Evolutionary conservation across 2,113 vertebrate genomes (phyloP).

Genomic region (sheep (Ovis aries)): ARS-UI_Ramb_v3.0 NC_056057.1:41484001-41484500

Average conservation of each 20-base stretch:
- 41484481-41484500: background rate
- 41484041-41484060: background rate
- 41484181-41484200: background rate
- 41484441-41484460: background rate
- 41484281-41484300: background rate
- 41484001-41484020: background rate
- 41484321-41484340: background rate
- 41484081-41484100: background rate
- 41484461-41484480: background rate
- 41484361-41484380: background rate
- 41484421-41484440: background rate
- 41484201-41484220: background rate
- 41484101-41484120: background rate
- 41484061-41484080: rapidly evolving
- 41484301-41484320: background rate
- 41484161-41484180: rapidly evolving
- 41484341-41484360: background rate
- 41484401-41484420: background rate
- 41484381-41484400: rapidly evolving
- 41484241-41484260: background rate
- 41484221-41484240: background rate
- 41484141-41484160: too few species aligned
- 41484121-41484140: rapidly evolving
- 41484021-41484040: background rate
- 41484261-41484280: background rate